Percentiles rank a stretch among this genome's conserved stretches.
phyloP scores from a whole-genome alignment of 1,140 invertebrate species.

The Leguminivora glycinivorella region DNA sequence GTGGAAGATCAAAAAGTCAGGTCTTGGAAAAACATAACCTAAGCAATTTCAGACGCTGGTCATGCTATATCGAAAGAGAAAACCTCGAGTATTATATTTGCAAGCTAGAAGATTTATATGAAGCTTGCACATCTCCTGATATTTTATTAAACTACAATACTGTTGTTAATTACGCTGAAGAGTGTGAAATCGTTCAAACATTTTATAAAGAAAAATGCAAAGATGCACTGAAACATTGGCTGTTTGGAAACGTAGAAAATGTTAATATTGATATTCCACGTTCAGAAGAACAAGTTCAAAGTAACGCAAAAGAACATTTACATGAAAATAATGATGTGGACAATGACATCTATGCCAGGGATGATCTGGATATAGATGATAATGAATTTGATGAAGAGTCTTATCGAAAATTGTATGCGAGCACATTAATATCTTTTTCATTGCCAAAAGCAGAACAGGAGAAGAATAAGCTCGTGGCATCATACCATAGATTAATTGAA shows the following conservation, averaged over 20 bases:
- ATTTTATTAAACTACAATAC: slow-evolving; percentile 42
- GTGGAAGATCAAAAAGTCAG: slow-evolving; percentile 82
- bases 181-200: slow-evolving; percentile 29
- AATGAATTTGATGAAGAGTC: neutral
- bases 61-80: slow-evolving; percentile 38
- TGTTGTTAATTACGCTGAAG: slow-evolving; percentile 37
- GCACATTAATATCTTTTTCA: neutral
- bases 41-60: slow-evolving; percentile 48
- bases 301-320: neutral
- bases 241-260: slow-evolving; percentile 48
- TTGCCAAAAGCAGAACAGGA: neutral
- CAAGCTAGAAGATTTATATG: neutral
- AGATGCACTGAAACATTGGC: slow-evolving; percentile 52
- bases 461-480: neutral
- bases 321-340: neutral
- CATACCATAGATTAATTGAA: too few species aligned
- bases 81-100: slow-evolving; percentile 22
- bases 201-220: slow-evolving; percentile 33
- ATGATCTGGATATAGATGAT: neutral
- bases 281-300: slow-evolving; percentile 11
- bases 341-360: neutral
- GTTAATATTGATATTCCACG: slow-evolving; percentile 37
- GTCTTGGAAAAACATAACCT: slow-evolving; percentile 69
- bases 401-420: neutral
- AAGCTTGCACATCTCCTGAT: slow-evolving; percentile 14